phyloP scores from a whole-genome alignment of 1,140 invertebrate genomes.

The Caerostris darwini region DNA sequence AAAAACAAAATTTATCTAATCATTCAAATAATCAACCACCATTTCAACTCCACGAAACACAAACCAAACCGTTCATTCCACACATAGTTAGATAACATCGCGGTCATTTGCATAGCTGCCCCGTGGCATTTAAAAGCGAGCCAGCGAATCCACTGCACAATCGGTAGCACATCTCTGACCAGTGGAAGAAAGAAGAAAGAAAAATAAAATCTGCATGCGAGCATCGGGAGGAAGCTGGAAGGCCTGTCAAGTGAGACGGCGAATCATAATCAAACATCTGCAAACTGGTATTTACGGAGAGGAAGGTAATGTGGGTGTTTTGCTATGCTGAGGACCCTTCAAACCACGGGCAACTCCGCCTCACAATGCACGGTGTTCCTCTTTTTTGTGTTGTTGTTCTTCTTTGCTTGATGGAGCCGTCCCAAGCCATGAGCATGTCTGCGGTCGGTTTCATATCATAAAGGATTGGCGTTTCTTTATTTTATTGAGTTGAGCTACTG shows the following conservation, averaged over 20 bases:
- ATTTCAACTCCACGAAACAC: too few species aligned
- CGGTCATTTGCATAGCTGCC: too few species aligned
- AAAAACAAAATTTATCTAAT: too few species aligned
- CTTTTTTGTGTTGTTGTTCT: too few species aligned
- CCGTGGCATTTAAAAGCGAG: too few species aligned
- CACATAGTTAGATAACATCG: too few species aligned
- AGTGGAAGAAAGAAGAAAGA: not conserved
- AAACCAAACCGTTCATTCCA: too few species aligned
- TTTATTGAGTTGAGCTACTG: too few species aligned
- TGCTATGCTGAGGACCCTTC: not conserved
- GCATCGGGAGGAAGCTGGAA: not conserved
- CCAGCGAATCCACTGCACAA: not conserved
- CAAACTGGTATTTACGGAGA: not conserved
- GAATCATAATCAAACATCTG: conserved; percentile 6
- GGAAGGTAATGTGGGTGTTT: not conserved
- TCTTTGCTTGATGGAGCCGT: not conserved
- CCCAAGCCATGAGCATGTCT: not conserved
- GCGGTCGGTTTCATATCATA: too few species aligned
- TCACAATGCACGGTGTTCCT: not conserved
- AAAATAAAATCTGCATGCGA: not conserved
- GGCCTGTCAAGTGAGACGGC: not conserved
- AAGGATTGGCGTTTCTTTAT: too few species aligned
- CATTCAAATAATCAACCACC: too few species aligned
- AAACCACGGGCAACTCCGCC: not conserved
- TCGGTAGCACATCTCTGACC: not conserved